Percentiles rank a stretch among this genome's conserved stretches.
Evolutionary conservation across 2,888 invertebrate genomes (phyloP).

Genomic region (Alcis repandata): DNA sequence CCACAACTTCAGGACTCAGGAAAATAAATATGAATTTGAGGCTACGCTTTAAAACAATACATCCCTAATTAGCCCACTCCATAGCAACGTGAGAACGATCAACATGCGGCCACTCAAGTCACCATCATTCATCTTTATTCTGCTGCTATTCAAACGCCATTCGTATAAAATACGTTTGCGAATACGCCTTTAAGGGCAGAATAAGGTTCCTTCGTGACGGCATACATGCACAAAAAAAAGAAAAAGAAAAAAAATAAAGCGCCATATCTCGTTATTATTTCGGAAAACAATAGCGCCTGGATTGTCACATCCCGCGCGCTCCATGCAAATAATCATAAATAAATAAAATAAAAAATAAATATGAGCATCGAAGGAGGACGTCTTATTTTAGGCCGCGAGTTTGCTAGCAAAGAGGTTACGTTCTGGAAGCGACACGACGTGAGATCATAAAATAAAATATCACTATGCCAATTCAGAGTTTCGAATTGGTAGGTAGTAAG

Average conservation of each 20-base stretch:
- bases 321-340: slow-evolving; percentile 86
- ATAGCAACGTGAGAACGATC: slow-evolving; percentile 42
- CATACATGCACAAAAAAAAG: slow-evolving; percentile 59
- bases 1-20: no score
- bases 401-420: slow-evolving; percentile 54
- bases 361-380: slow-evolving; percentile 73
- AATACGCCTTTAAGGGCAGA: slow-evolving; percentile 47
- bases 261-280: slow-evolving; percentile 85
- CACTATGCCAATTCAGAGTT: no score
- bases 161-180: slow-evolving; percentile 46
- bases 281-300: slow-evolving; percentile 82
- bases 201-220: slow-evolving; percentile 66
- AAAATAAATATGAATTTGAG: background rate
- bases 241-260: slow-evolving; percentile 68
- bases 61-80: slow-evolving; percentile 13
- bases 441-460: background rate
- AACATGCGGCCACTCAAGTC: slow-evolving; percentile 24
- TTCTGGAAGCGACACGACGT: slow-evolving; percentile 22
- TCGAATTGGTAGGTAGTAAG: no score
- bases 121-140: slow-evolving; percentile 45
- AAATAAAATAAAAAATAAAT: slow-evolving; percentile 86
- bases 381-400: slow-evolving; percentile 79
- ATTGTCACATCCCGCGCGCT: slow-evolving; percentile 82
- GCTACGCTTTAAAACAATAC: background rate
- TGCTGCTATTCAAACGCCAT: slow-evolving; percentile 51